These are phyloP conservation scores for Leptarthrus brevirostris DNA, from an alignment of 2,888 invertebrate genomes.

Conservation along the genomic window DNA sequence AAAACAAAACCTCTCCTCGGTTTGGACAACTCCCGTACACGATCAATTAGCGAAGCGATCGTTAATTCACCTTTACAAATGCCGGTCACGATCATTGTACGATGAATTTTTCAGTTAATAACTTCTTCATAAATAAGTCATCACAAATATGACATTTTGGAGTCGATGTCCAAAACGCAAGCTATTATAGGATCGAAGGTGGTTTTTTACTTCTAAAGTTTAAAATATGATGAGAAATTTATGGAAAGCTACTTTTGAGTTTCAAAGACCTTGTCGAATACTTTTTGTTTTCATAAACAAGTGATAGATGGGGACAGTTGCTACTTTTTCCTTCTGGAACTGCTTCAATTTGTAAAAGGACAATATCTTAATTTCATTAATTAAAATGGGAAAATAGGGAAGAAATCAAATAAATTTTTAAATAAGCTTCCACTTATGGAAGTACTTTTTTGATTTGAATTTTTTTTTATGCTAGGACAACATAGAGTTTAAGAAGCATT, in stretches of 20 bases:
- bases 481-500: too few relatives aligned
- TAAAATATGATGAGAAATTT: constrained; percentile 15
- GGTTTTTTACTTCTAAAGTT: background rate
- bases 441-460: too few relatives aligned
- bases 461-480: too few relatives aligned
- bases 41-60: constrained; percentile 65
- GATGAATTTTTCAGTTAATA: constrained; percentile 55
- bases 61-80: constrained; percentile 62
- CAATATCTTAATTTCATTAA: too few relatives aligned
- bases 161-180: constrained; percentile 4
- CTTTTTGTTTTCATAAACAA: background rate
- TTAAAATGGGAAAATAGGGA: too few relatives aligned
- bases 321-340: too few relatives aligned
- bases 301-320: constrained; percentile 3
- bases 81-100: constrained; percentile 62
- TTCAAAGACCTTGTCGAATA: background rate
- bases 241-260: constrained; percentile 1
- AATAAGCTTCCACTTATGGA: too few relatives aligned
- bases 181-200: background rate
- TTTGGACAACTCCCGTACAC: constrained; percentile 43
- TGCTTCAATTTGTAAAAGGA: too few relatives aligned
- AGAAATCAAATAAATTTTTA: too few relatives aligned
- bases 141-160: constrained; percentile 52
- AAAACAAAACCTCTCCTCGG: background rate
- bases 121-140: constrained; percentile 55